These are phyloP conservation scores for Oreochromis aureus DNA, from an alignment of 2,113 vertebrate species.

Conservation along the genomic window DNA sequence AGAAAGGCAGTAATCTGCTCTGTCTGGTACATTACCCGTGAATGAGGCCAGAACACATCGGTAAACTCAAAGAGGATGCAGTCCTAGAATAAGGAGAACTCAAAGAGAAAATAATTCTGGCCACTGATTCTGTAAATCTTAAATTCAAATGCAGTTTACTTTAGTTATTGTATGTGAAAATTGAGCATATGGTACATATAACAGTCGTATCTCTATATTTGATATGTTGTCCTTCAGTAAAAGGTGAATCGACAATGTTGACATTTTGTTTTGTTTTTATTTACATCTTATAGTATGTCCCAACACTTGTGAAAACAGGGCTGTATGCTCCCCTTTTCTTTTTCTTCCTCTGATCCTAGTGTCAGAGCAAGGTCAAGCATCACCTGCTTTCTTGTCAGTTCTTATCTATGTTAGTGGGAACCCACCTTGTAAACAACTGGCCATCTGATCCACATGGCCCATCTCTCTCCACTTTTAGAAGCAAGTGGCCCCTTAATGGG, in stretches of 20 bases:
- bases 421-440: conserved; percentile 52
- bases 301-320: neutral
- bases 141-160: conserved; percentile 15
- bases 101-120: conserved; percentile 42
- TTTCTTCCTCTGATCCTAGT: neutral
- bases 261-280: neutral
- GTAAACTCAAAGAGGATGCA: conserved; percentile 56
- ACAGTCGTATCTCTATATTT: neutral
- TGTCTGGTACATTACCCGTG: conserved; percentile 68
- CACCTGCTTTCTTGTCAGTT: neutral
- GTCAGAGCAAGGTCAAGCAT: neutral
- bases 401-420: conserved; percentile 19
- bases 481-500: conserved; percentile 46
- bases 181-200: neutral
- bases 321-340: neutral
- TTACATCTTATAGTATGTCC: neutral
- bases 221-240: neutral
- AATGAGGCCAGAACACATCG: conserved; percentile 54
- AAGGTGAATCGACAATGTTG: neutral
- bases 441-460: conserved; percentile 39
- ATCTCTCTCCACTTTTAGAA: conserved; percentile 60
- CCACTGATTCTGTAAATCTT: conserved; percentile 51
- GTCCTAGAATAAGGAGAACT: conserved; percentile 39
- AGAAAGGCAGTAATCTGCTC: conserved; percentile 59
- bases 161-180: neutral